These are phyloP conservation scores for Octodonta nipae DNA, from an alignment of 2,888 invertebrate genomes.

Conservation along the genomic window DNA sequence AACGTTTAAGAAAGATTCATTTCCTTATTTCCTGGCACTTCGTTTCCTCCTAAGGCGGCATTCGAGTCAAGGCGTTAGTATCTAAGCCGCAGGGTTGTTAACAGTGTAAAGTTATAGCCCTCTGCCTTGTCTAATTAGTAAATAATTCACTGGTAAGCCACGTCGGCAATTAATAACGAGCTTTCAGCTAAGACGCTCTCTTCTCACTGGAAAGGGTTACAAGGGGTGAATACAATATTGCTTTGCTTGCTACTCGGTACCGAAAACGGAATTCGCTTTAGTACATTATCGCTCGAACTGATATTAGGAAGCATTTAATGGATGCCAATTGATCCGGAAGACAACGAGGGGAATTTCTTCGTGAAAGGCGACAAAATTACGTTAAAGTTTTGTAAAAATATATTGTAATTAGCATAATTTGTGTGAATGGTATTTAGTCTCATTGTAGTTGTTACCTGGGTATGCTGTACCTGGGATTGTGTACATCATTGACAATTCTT, in stretches of 20 bases:
- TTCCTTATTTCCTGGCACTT: background rate
- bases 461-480: no score
- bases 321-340: slow-evolving; percentile 12
- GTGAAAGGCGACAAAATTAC: background rate
- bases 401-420: no score
- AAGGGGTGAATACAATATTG: slow-evolving; percentile 24
- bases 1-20: no score
- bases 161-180: slow-evolving; percentile 38
- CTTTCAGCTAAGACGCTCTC: slow-evolving; percentile 12
- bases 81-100: slow-evolving; percentile 29
- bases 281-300: slow-evolving; percentile 14
- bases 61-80: slow-evolving; percentile 13
- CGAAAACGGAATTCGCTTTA: slow-evolving; percentile 11
- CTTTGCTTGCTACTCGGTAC: slow-evolving; percentile 7
- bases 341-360: background rate
- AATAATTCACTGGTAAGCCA: slow-evolving; percentile 40
- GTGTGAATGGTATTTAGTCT: no score
- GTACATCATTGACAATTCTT: no score
- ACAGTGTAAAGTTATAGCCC: slow-evolving; percentile 32
- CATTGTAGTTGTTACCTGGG: no score
- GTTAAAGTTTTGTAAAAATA: background rate
- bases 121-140: slow-evolving; percentile 39
- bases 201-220: slow-evolving; percentile 9
- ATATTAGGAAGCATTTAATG: slow-evolving; percentile 20
- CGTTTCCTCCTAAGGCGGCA: background rate